Evolutionary conservation across 2,113 vertebrate species (phyloP), one percentile per base, ranked within the genome.

Genomic region (Turnix velox): DNA sequence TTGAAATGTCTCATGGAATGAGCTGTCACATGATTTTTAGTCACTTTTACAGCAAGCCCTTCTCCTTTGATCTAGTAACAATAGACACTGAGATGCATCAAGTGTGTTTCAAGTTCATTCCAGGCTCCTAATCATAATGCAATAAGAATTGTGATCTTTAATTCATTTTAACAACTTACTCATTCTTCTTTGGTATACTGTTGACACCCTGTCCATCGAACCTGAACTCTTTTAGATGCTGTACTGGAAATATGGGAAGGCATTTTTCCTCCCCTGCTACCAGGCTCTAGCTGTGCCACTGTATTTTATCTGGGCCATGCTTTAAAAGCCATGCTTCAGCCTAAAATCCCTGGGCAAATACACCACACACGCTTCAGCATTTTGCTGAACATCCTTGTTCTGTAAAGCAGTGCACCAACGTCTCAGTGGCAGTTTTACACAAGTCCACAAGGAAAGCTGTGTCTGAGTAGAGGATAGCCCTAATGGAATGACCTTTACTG

Each of bases 401-500:
- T 58, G 74, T 77, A 72, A 92, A 93, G 82, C 59, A 78, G 74
- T 12, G 42, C 61, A 94, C 82, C 87, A 88, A 43, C 0, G 20
- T 84, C 77, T 94, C 74, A 42, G 88, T 69, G 79, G 87, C 69
- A 90, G 78, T 87, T 87, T 92, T 88, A 84, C 55, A 89, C 22
- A 92, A 95, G 76, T 91, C 96, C 91, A 93, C 68, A 86, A 97
- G 92, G 95, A 97, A 97, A 97, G 92, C 76, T 42, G 18, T 93
- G 65, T 67, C 90, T 93, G 88, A 94, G 93, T 96, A 96, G 74
- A 96, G 91, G 97, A 94, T 16, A 93, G 92, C 82, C 95, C 94
- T 96, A 95, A 96, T 92, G 95, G 92, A 97, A 96, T 94, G 96
- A 96, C 96, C 96, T 97, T 97, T 97, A 91, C 93, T 94, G 95